Conservation (phyloP, 1,140 invertebrate species). For the Eurytemora carolleeae region DNA sequence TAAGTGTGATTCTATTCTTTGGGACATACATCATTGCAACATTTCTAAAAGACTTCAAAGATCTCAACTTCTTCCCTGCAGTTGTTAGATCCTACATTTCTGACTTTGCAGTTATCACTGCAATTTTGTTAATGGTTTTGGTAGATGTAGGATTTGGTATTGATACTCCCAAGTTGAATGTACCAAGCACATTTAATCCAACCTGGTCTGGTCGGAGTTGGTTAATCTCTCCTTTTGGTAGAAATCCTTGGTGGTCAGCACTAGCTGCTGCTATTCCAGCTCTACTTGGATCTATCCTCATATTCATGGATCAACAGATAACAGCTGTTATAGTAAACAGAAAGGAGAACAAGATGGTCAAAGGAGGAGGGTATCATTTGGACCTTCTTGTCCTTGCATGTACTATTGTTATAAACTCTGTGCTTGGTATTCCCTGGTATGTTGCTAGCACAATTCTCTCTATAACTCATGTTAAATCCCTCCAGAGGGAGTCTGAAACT, state of each 20-base stretch:
- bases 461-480: constrained; percentile 92
- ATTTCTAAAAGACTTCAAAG: constrained; percentile 77
- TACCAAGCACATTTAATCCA: constrained; percentile 63
- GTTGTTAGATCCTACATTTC: constrained; percentile 36
- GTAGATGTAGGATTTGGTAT: constrained; percentile 64
- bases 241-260: constrained; percentile 65
- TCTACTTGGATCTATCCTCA: constrained; percentile 79
- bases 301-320: constrained; percentile 99
- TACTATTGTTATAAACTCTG: constrained; percentile 70
- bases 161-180: constrained; percentile 74
- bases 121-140: constrained; percentile 71
- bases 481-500: constrained; percentile 20
- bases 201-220: constrained; percentile 65
- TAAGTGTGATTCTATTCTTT: constrained; percentile 81
- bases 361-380: constrained; percentile 28
- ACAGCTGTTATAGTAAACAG: constrained; percentile 91
- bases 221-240: constrained; percentile 50
- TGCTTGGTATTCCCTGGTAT: constrained; percentile 52
- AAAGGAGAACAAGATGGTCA: constrained; percentile 20
- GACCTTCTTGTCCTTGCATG: constrained; percentile 37
- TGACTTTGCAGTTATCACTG: constrained; percentile 94
- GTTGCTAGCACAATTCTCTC: constrained; percentile 91
- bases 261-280: constrained; percentile 68
- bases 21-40: constrained; percentile 80
- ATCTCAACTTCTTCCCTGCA: constrained; percentile 79